These are phyloP conservation scores for Marronus borbonicus DNA, from an alignment of 2,888 invertebrate species.

Conservation along the genomic window DNA sequence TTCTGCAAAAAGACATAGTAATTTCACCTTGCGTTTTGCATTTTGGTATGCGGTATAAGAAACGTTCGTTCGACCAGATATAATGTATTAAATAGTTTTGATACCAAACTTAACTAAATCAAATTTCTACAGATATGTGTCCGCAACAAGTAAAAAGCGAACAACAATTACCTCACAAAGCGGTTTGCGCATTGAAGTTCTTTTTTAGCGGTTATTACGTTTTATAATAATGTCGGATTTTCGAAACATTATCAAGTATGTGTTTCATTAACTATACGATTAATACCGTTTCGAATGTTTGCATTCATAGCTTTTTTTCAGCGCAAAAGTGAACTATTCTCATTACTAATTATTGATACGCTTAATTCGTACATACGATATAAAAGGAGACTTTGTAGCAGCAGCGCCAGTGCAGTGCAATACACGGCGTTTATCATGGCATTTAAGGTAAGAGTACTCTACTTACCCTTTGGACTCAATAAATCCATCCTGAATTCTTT, in stretches of 20 bases:
- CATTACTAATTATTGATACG: constrained; percentile 22
- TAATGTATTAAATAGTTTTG: too few species aligned
- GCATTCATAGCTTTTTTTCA: background rate
- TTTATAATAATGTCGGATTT: background rate
- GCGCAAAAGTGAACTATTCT: background rate
- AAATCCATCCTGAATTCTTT: background rate
- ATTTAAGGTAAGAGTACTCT: constrained; percentile 9
- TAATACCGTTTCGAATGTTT: constrained; percentile 5
- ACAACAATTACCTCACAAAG: constrained; percentile 7
- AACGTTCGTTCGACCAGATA: too few species aligned
- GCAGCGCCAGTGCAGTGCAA: background rate
- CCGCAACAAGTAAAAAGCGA: background rate
- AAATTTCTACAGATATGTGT: background rate
- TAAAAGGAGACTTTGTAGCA: constrained; percentile 8
- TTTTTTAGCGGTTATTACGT: constrained; percentile 2
- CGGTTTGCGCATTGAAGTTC: constrained; percentile 1
- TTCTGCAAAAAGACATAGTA: too few species aligned
- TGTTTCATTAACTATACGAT: constrained; percentile 1
- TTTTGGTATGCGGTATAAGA: too few species aligned
- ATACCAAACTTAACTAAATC: too few species aligned
- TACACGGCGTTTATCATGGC: constrained; percentile 7
- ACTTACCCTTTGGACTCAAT: background rate
- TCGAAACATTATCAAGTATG: constrained; percentile 1
- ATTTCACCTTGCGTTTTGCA: too few species aligned
- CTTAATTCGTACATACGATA: constrained; percentile 11